Conservation (phyloP, 53 echinoderm and acorn worm species). For the Pentamera pediparva region DNA sequence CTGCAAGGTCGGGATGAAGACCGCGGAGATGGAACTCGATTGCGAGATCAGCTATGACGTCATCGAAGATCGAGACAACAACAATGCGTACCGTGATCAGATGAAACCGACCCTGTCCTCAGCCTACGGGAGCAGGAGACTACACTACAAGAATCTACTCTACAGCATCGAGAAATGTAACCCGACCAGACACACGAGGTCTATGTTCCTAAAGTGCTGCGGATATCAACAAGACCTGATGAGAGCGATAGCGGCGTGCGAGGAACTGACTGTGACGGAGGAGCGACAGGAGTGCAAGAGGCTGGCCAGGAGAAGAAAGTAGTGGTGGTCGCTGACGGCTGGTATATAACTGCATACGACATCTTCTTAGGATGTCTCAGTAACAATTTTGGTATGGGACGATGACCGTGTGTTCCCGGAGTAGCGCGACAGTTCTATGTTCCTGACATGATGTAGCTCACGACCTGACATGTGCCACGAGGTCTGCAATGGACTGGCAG, state of each 20-base stretch:
- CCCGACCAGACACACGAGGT: conserved; percentile 56
- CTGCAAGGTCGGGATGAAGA: conserved; percentile 81
- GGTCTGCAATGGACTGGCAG: too few relatives aligned
- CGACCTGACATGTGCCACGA: too few relatives aligned
- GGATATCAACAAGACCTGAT: conserved; percentile 59
- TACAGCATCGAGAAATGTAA: conserved; percentile 77
- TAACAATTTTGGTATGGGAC: too few relatives aligned
- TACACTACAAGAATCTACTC: conserved; percentile 70
- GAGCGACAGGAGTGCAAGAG: conserved; percentile 59
- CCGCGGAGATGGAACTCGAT: conserved; percentile 69
- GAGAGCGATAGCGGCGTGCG: conserved; percentile 60
- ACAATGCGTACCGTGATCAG: conserved; percentile 63
- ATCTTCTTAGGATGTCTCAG: too few relatives aligned
- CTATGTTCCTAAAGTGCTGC: conserved; percentile 94
- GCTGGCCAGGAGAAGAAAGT: conserved; percentile 19
- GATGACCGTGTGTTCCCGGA: too few relatives aligned
- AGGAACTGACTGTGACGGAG: conserved; percentile 30
- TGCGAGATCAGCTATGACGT: conserved; percentile 55
- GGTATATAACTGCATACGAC: too few relatives aligned
- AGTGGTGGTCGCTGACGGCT: neutral
- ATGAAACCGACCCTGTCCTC: conserved; percentile 70
- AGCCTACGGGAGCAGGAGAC: conserved; percentile 17
- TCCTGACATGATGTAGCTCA: too few relatives aligned
- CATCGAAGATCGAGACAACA: conserved; percentile 75
- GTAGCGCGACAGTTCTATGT: too few relatives aligned